These are phyloP conservation scores for Etheostoma spectabile DNA, from an alignment of 2,113 vertebrate genomes.

Conservation along the genomic window DNA sequence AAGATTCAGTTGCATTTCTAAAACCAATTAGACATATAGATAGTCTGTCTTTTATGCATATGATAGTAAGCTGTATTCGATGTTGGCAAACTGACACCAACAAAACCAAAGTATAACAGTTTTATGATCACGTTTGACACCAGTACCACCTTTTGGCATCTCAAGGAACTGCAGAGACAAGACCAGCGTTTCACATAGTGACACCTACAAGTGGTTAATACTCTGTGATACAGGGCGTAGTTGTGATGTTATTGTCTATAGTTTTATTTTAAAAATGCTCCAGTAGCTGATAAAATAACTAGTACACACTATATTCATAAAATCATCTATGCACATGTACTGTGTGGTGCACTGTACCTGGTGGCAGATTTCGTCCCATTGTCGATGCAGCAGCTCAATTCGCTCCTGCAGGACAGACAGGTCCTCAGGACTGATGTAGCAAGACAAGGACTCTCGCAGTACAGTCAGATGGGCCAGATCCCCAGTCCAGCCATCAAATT, in stretches of 20 bases:
- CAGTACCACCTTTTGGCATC: conserved; percentile 36
- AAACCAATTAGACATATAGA: not conserved
- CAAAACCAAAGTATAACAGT: not conserved
- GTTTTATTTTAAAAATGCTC: not conserved
- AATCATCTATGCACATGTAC: not conserved
- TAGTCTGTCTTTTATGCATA: not conserved
- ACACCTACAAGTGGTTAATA: not conserved
- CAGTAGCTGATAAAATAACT: not conserved
- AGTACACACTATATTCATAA: not conserved
- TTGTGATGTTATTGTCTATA: not conserved
- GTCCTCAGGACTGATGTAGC: conserved; percentile 90
- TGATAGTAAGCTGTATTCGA: not conserved
- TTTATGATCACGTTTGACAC: conserved; percentile 12
- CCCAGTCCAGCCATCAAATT: conserved; percentile 91
- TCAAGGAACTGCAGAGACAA: conserved; percentile 24
- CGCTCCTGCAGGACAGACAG: conserved; percentile 92
- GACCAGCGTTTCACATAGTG: not conserved
- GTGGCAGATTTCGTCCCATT: conserved; percentile 96
- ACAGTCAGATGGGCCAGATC: conserved; percentile 89
- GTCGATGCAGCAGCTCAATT: conserved; percentile 93
- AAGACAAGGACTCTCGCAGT: conserved; percentile 87
- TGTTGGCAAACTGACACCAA: not conserved
- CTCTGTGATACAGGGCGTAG: not conserved
- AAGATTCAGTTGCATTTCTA: not conserved
- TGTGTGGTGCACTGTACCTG: conserved; percentile 84